Percentiles rank a stretch among this genome's conserved stretches.
Conservation (phyloP, 2,888 invertebrate species). For the Orthonevra nobilis region DNA sequence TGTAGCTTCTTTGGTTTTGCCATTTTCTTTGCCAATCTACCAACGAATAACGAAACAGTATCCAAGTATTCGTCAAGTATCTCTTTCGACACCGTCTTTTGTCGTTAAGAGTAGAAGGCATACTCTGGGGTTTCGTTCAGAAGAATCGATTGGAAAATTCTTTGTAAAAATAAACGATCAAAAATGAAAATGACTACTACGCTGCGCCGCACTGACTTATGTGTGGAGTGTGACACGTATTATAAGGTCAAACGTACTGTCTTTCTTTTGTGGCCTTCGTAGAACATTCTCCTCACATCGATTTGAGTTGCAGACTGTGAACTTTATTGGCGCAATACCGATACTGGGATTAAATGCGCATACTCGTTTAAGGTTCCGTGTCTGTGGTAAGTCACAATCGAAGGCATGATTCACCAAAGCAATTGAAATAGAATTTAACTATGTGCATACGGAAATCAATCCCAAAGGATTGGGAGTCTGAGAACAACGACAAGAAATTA, state of each 20-base stretch:
- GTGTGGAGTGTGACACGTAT: conserved; percentile 59
- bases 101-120: conserved; percentile 57
- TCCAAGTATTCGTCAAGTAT: conserved; percentile 62
- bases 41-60: conserved; percentile 54
- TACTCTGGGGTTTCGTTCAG: conserved; percentile 21
- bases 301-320: background rate
- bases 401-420: background rate
- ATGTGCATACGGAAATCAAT: background rate
- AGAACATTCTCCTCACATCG: conserved; percentile 27
- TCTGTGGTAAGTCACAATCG: conserved; percentile 34
- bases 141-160: conserved; percentile 58
- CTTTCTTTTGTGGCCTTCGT: conserved; percentile 40
- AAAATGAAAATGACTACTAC: conserved; percentile 5
- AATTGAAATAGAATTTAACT: conserved; percentile 45
- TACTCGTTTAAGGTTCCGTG: conserved; percentile 50
- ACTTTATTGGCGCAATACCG: too few species aligned
- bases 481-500: conserved; percentile 68
- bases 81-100: conserved; percentile 26
- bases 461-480: background rate
- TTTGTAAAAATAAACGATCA: conserved; percentile 28
- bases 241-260: conserved; percentile 58
- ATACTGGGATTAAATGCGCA: too few species aligned
- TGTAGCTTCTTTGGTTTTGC: conserved; percentile 39
- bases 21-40: conserved; percentile 35
- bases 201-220: conserved; percentile 8